These are phyloP conservation scores for Pangasius macronema DNA, from an alignment of 2,797 vertebrate species.

Conservation along the genomic window DNA sequence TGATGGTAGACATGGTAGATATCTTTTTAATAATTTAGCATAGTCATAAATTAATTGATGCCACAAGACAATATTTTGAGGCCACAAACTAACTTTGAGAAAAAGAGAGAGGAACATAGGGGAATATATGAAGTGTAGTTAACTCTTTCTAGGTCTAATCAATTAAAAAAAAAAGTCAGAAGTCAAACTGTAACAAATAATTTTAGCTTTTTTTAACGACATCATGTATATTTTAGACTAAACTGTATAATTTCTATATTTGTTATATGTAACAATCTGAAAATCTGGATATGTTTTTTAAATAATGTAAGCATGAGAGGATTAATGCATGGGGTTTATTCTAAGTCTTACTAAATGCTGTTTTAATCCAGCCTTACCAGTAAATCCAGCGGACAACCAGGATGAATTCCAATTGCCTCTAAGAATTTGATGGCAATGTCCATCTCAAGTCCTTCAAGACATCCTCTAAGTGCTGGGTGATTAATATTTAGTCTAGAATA, in stretches of 20 bases:
- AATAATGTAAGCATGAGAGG: not conserved
- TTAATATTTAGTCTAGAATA: constrained; percentile 63
- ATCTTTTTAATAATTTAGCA: not conserved
- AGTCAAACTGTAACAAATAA: not conserved
- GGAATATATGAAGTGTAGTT: not conserved
- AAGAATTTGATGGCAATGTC: constrained; percentile 33
- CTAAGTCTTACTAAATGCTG: not conserved
- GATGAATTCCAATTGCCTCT: constrained; percentile 57
- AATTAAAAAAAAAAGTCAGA: not conserved
- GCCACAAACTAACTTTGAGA: not conserved
- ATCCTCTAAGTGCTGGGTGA: constrained; percentile 63
- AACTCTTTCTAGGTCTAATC: not conserved
- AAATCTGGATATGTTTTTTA: not conserved
- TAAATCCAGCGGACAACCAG: constrained; percentile 60
- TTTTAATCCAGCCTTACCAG: constrained; percentile 57
- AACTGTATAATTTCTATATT: not conserved
- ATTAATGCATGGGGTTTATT: not conserved
- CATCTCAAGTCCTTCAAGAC: constrained; percentile 53
- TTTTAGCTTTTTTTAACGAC: not conserved
- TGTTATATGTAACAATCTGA: not conserved
- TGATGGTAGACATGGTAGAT: not conserved
- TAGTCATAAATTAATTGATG: not conserved
- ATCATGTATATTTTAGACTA: not conserved
- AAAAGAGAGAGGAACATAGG: not conserved
- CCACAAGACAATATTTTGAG: not conserved